A percentile compares a stretch with the other conserved stretches of the same genome.
Evolutionary conservation across 2,113 vertebrate species (phyloP).

Genomic region (Rostratula benghalensis): DNA sequence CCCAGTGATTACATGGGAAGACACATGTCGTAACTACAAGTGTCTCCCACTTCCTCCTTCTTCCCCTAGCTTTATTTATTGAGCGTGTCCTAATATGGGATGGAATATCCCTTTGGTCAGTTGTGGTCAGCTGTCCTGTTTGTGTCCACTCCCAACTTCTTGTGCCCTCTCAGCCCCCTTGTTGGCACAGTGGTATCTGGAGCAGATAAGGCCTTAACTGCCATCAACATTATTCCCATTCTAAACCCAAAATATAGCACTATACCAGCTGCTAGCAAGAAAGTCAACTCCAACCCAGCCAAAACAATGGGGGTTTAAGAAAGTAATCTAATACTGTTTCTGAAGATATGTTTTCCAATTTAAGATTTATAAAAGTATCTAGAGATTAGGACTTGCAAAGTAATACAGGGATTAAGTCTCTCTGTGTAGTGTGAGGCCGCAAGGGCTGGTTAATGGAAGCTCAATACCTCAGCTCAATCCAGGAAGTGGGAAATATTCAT

Average conservation of each 20-base stretch:
- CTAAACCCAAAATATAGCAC: too few species aligned
- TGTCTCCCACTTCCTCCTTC: neutral
- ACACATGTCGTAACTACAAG: neutral
- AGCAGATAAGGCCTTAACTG: too few species aligned
- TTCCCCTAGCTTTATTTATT: neutral
- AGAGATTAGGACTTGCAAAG: neutral
- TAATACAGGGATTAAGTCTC: neutral
- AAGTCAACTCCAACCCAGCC: neutral
- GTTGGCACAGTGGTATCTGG: neutral
- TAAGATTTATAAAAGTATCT: neutral
- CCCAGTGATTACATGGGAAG: neutral
- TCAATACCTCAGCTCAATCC: neutral
- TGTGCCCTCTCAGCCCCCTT: neutral
- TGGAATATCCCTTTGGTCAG: neutral
- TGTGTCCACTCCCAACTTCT: too few species aligned
- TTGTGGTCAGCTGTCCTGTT: neutral
- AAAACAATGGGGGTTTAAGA: neutral
- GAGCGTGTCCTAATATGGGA: too few species aligned
- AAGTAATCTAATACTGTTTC: neutral
- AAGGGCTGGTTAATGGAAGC: neutral
- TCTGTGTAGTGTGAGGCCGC: neutral
- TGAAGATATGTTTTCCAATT: neutral
- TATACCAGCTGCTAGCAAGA: too few species aligned
- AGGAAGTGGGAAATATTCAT: neutral
- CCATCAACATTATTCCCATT: too few species aligned